Evolutionary conservation across 2,113 vertebrate species (phyloP).

Genomic region (Megatriorchis doriae): DNA sequence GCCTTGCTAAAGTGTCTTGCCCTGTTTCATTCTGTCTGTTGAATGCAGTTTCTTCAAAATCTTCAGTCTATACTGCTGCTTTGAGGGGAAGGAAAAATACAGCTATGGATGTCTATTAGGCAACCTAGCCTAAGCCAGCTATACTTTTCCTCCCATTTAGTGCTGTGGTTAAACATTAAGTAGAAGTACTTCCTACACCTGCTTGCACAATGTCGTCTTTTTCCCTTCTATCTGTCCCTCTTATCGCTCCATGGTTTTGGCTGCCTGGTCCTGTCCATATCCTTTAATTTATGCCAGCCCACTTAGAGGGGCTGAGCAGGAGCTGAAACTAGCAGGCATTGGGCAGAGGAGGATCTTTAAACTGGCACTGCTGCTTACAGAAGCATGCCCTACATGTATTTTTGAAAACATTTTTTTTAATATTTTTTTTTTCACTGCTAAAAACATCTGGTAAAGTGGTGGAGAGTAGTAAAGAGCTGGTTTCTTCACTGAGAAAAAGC

Average conservation of each 20-base stretch:
- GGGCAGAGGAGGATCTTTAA: neutral
- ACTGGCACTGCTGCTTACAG: neutral
- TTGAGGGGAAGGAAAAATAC: neutral
- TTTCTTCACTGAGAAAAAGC: neutral
- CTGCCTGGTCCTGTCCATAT: neutral
- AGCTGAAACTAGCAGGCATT: neutral
- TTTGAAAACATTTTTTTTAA: neutral
- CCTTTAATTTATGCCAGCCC: neutral
- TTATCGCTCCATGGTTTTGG: neutral
- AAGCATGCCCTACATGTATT: neutral
- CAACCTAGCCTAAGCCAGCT: neutral
- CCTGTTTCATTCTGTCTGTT: neutral
- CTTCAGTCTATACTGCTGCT: neutral
- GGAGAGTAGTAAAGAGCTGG: neutral
- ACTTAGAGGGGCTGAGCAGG: neutral
- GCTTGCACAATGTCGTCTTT: neutral
- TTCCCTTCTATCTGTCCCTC: neutral
- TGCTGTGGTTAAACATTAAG: slow-evolving; percentile 15
- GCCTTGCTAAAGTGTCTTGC: neutral
- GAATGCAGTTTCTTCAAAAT: neutral
- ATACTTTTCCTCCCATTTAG: neutral
- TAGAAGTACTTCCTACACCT: neutral
- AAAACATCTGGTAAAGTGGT: neutral
- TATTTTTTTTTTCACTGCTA: neutral
- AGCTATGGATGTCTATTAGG: neutral